These are phyloP conservation scores for Sprattus sprattus DNA, from an alignment of 2,113 vertebrate species.

Conservation along the genomic window DNA sequence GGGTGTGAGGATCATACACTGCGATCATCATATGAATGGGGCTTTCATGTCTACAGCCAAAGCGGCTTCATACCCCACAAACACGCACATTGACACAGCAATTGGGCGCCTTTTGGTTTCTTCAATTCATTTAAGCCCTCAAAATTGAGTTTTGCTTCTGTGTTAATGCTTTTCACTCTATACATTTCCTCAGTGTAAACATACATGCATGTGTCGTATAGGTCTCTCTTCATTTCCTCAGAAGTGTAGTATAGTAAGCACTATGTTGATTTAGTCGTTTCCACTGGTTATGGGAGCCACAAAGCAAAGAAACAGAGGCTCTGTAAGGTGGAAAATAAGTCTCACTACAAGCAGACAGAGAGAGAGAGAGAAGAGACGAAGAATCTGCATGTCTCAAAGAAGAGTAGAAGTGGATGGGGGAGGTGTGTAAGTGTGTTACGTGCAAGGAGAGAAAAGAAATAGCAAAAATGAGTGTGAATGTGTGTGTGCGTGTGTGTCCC, in stretches of 20 bases:
- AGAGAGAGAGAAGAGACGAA: constrained; percentile 12
- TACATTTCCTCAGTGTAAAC: neutral
- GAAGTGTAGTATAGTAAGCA: neutral
- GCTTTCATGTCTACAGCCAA: neutral
- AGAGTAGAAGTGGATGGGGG: constrained; percentile 35
- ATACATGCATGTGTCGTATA: neutral
- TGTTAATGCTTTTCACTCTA: neutral
- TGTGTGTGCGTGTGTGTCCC: constrained; percentile 24
- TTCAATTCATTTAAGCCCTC: neutral
- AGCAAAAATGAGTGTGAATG: neutral
- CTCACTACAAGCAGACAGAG: neutral
- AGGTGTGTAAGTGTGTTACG: constrained; percentile 31
- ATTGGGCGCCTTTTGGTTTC: neutral
- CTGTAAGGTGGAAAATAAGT: constrained; percentile 1
- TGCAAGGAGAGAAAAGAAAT: constrained; percentile 29
- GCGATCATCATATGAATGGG: neutral
- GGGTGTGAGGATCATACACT: neutral
- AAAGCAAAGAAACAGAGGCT: neutral
- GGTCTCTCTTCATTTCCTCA: neutral
- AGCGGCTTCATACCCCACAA: neutral
- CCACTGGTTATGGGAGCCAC: neutral
- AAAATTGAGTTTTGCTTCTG: neutral
- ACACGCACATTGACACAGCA: neutral
- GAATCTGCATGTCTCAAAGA: constrained; percentile 35
- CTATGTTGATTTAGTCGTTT: neutral